These are phyloP conservation scores for Sciurus vulgaris DNA, from an alignment of 2,797 vertebrate genomes.

Conservation along the genomic window DNA sequence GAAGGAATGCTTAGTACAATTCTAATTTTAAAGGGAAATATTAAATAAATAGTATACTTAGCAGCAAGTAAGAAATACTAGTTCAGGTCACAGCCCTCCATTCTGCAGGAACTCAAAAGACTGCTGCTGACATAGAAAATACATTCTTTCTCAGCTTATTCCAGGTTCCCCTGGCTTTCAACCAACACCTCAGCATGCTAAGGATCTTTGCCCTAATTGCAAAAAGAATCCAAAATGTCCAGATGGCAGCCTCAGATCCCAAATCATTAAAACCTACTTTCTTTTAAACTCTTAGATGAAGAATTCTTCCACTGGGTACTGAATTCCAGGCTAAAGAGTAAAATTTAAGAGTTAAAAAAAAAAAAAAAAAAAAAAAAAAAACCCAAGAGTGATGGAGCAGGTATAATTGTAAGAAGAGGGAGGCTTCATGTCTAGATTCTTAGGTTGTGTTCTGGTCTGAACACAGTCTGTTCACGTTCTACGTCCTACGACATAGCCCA, in stretches of 20 bases:
- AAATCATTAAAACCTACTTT: neutral
- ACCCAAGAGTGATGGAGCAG: conserved; percentile 1
- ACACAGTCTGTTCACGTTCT: neutral
- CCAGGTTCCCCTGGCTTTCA: conserved; percentile 16
- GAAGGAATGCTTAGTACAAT: neutral
- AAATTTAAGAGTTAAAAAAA: neutral
- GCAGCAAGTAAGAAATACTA: neutral
- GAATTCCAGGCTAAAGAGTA: neutral
- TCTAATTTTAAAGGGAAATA: conserved; percentile 41
- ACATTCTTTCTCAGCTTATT: conserved; percentile 6
- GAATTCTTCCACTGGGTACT: neutral
- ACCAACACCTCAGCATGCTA: conserved; percentile 35
- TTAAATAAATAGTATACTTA: conserved; percentile 3
- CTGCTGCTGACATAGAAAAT: neutral
- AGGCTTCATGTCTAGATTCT: neutral
- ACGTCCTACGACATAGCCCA: neutral
- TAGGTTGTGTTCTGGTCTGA: neutral
- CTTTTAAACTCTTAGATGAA: neutral
- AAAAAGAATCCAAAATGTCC: conserved; percentile 23
- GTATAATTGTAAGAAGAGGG: neutral
- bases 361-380: neutral
- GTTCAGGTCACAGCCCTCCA: neutral
- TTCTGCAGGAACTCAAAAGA: neutral
- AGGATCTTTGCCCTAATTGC: conserved; percentile 25
- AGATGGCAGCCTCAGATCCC: neutral